Evolutionary conservation across 2,797 vertebrate species (phyloP).

Genomic region (Hydrolagus colliei): DNA sequence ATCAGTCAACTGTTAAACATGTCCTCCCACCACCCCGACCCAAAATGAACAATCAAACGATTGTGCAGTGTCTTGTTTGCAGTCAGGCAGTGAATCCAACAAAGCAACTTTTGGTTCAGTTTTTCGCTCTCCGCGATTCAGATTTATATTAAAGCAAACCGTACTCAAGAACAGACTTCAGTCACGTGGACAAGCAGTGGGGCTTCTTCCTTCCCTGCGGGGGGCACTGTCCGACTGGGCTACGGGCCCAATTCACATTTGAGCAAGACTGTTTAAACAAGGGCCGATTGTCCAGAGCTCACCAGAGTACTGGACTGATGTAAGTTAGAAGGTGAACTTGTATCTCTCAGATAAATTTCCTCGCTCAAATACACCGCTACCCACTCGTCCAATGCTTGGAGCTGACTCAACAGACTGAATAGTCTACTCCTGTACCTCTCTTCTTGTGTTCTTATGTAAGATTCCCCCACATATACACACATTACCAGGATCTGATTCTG

Average conservation of each 20-base stretch:
- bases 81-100: neutral
- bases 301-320: neutral
- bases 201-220: neutral
- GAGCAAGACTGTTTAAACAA: neutral
- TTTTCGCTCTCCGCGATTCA: neutral
- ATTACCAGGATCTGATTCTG: too few species aligned
- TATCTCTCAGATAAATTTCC: too few species aligned
- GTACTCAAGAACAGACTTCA: neutral
- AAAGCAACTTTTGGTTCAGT: too few species aligned
- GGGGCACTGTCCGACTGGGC: neutral
- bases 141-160: neutral
- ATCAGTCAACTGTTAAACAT: neutral
- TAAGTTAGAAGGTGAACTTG: too few species aligned
- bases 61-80: neutral
- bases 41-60: neutral
- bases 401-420: too few species aligned
- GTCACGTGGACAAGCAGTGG: neutral
- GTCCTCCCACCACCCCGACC: neutral
- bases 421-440: too few species aligned
- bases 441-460: too few species aligned
- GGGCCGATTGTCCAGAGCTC: neutral
- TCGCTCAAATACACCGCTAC: too few species aligned
- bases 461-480: too few species aligned
- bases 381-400: too few species aligned
- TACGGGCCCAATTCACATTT: neutral